A percentile compares a stretch with the other conserved stretches of the same genome.
Conservation (phyloP, 2,888 invertebrate species). For the Mimachlamys varia region DNA sequence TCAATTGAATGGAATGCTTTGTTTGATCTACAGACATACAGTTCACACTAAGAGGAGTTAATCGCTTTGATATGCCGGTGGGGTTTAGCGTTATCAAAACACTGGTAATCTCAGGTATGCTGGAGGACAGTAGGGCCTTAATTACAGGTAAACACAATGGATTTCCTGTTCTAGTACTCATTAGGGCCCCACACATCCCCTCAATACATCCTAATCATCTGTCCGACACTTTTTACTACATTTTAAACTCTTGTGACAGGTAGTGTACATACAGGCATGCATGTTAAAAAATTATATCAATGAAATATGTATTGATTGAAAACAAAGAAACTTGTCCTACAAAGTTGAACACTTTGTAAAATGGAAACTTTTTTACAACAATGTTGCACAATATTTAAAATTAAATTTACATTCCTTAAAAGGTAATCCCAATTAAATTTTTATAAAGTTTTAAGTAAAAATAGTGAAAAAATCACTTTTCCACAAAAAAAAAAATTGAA, state of each 20-base stretch:
- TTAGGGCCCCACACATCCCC: not conserved
- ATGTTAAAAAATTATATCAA: no score
- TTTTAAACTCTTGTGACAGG: not conserved
- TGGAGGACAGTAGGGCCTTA: not conserved
- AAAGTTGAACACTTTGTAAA: not conserved
- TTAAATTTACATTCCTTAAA: not conserved
- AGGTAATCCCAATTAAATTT: not conserved
- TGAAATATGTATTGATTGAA: not conserved
- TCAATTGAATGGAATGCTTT: constrained; percentile 29
- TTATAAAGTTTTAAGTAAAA: not conserved
- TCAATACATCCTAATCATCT: not conserved
- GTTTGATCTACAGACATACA: not conserved
- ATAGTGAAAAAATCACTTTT: not conserved
- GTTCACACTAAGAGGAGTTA: not conserved
- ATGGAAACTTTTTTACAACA: not conserved
- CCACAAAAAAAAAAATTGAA: not conserved
- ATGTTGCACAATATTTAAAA: not conserved
- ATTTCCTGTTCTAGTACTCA: constrained; percentile 5
- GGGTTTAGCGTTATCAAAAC: constrained; percentile 16
- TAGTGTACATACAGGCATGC: not conserved
- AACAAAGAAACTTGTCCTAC: not conserved
- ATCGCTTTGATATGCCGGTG: constrained; percentile 25
- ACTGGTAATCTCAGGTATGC: constrained; percentile 31
- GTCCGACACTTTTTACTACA: not conserved
- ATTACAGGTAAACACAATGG: constrained; percentile 20